Evolutionary conservation across 2,113 vertebrate species (phyloP), one percentile per base, ranked within the genome.

Genomic region (Rallus limicola): DNA sequence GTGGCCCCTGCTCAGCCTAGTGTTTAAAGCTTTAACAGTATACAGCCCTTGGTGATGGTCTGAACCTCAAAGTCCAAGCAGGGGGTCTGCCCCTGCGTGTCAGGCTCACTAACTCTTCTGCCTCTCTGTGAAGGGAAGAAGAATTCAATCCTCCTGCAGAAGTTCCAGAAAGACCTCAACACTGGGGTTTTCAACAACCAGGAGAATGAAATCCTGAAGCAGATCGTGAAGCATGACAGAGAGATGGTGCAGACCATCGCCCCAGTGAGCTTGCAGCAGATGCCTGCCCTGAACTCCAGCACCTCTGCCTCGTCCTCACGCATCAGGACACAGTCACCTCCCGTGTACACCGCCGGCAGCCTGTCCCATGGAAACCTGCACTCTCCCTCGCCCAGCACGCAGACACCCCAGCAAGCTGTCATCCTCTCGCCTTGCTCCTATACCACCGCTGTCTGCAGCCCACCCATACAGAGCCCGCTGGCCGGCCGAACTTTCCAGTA

Each of bases 151-250:
- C 98, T 99, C 88, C 98, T 99, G 94, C 99, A 99, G 97, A 99
- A 99, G 97, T 99, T 99, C 97, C 99, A 99, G 98, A 99, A 99
- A 98, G 99, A 99, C 88, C 98, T 99, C 97, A 99, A 99, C 96
- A 99, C 99, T 8, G 99, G 99, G 55, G 99, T 99, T 72, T 99
- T 99, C 99, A 99, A 99, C 98, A 99, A 99, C 14, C 99, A 99
- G 98, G 99, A 99, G 98, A 99, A 99, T 26, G 99, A 99, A 98
- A 99, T 99, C 93, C 97, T 99, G 98, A 99, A 99, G 98, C 99
- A 99, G 98, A 99, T 99, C 10, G 99, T 99, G 91, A 99, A 99
- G 80, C 99, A 99, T 34, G 99, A 99, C 98, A 96, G 99, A 95
- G 99, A 99, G 98, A 99, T 99, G 99, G 99, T 99, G 96, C 99